A percentile compares a stretch with the other conserved stretches of the same genome.
These are phyloP conservation scores for Ptyas mucosa DNA, from an alignment of 2,113 vertebrate species.

Conservation along the genomic window DNA sequence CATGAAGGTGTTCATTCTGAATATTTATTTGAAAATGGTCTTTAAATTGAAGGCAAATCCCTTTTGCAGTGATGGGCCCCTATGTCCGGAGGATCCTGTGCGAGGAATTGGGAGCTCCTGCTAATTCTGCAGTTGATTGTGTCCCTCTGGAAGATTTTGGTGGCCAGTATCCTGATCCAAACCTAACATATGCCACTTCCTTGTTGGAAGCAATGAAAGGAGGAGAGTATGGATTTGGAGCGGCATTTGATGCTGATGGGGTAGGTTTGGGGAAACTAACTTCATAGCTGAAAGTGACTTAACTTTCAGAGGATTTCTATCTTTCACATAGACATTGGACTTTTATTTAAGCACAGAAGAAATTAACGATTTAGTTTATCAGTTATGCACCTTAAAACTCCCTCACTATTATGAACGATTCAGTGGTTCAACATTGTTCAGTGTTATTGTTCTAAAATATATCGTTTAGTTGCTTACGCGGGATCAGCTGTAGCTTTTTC, in stretches of 20 bases:
- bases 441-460: constrained; percentile 2
- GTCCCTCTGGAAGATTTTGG: constrained; percentile 96
- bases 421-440: not conserved
- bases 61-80: constrained; percentile 89
- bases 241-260: constrained; percentile 96
- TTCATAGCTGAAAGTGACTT: not conserved
- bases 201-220: constrained; percentile 95
- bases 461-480: not conserved
- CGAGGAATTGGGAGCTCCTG: constrained; percentile 93
- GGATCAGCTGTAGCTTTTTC: not conserved
- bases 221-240: constrained; percentile 94
- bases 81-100: constrained; percentile 94
- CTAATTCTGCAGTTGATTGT: constrained; percentile 95
- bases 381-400: not conserved
- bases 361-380: not conserved
- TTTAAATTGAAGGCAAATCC: constrained; percentile 41
- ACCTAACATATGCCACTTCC: constrained; percentile 84
- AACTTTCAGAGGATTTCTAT: not conserved
- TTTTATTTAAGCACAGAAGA: not conserved
- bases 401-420: not conserved
- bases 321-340: not conserved
- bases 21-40: constrained; percentile 2
- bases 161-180: constrained; percentile 91
- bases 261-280: constrained; percentile 69
- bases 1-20: not conserved